Conservation (phyloP, 2,113 vertebrate genomes). For the Festucalex cinctus region DNA sequence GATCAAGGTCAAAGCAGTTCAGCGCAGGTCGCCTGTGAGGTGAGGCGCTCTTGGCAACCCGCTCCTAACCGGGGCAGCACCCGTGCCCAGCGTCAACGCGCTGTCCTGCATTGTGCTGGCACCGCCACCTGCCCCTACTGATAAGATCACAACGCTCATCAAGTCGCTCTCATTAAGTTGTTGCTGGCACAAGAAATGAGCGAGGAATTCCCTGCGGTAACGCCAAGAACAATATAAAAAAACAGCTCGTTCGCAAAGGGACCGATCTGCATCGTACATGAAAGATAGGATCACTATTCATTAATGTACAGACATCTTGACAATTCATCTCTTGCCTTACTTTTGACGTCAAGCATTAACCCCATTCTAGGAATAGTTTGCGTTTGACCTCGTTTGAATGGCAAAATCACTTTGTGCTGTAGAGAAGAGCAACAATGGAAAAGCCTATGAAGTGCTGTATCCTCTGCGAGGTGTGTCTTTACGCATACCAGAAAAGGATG, state of each 20-base stretch:
- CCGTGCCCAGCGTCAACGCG: neutral
- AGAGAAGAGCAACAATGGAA: neutral
- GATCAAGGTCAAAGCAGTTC: constrained; percentile 26
- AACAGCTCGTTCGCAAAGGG: constrained; percentile 11
- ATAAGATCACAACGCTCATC: constrained; percentile 34
- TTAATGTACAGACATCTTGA: constrained; percentile 1
- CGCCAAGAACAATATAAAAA: constrained; percentile 37
- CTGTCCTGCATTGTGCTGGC: constrained; percentile 28
- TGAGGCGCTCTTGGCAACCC: neutral
- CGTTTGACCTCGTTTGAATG: constrained; percentile 4
- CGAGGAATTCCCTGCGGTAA: constrained; percentile 17
- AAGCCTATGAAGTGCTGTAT: neutral
- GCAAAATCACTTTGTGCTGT: neutral
- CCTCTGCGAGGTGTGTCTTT: neutral
- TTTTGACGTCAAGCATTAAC: neutral
- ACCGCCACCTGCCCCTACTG: constrained; percentile 15
- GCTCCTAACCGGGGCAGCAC: neutral
- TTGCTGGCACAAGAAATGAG: constrained; percentile 13
- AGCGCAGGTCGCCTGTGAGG: constrained; percentile 1
- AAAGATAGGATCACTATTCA: neutral
- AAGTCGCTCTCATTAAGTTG: neutral
- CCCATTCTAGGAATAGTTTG: neutral
- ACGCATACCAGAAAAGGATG: neutral
- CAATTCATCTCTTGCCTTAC: neutral
- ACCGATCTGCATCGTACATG: neutral